These are phyloP conservation scores for Epinephelus awoara DNA, from an alignment of 2,797 vertebrate genomes.

Conservation along the genomic window DNA sequence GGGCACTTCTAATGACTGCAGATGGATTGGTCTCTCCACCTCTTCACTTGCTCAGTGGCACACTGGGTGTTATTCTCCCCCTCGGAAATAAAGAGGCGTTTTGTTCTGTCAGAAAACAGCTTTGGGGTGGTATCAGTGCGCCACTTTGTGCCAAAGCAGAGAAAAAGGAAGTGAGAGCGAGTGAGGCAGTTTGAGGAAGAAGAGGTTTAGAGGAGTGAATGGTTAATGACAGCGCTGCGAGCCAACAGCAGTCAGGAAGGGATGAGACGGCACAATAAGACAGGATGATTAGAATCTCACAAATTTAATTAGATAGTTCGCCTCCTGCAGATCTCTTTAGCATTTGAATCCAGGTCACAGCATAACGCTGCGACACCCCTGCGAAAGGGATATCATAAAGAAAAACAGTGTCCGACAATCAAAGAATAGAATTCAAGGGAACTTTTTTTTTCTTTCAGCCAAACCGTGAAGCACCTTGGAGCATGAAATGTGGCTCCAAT, in stretches of 20 bases:
- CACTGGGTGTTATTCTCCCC: slow-evolving; percentile 58
- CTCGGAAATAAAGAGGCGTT: slow-evolving; percentile 66
- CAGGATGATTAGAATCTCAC: slow-evolving; percentile 58
- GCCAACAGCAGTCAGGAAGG: slow-evolving; percentile 35
- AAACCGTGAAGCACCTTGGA: slow-evolving; percentile 76
- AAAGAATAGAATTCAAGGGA: slow-evolving; percentile 64
- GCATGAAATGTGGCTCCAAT: slow-evolving; percentile 84
- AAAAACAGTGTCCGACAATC: slow-evolving; percentile 63
- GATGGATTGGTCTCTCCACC: slow-evolving; percentile 56
- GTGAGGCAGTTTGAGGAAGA: slow-evolving; percentile 34
- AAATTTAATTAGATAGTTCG: slow-evolving; percentile 69
- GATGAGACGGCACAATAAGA: slow-evolving; percentile 42
- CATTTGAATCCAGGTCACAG: slow-evolving; percentile 61
- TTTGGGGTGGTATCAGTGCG: slow-evolving; percentile 67
- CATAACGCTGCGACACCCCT: slow-evolving; percentile 44
- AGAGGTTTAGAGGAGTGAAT: slow-evolving; percentile 14
- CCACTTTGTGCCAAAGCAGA: slow-evolving; percentile 70
- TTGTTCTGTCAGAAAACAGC: slow-evolving; percentile 55
- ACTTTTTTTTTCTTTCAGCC: slow-evolving; percentile 59
- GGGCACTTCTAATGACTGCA: slow-evolving; percentile 59
- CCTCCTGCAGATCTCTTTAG: slow-evolving; percentile 62
- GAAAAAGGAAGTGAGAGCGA: slow-evolving; percentile 50
- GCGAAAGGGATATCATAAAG: slow-evolving; percentile 62
- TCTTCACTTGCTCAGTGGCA: slow-evolving; percentile 50
- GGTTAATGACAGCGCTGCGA: slow-evolving; percentile 31